Evolutionary conservation across 2,113 vertebrate species (phyloP), one percentile per base, ranked within the genome.

Genomic region (Oncorhynchus nerka): DNA sequence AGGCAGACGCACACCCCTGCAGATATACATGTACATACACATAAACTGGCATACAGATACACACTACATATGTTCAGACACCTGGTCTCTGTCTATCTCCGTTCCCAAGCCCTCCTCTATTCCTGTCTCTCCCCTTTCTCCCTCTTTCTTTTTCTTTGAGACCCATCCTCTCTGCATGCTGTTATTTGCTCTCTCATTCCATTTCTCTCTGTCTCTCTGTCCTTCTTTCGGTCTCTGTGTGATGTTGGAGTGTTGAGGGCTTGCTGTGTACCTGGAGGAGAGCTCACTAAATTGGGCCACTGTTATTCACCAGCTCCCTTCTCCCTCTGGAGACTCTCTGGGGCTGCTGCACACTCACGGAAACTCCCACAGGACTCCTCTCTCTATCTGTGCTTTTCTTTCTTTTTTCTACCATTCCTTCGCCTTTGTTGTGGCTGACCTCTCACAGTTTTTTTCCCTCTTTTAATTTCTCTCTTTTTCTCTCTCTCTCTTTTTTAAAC

Each of bases 201-300:
- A 45, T 70, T 26, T 78, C 62, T 66, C 24, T 30, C n/a, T 15
- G 15, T 32, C 71, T 34, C 30, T 71, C 62, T 68, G 3, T 66
- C 22, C 34, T 69, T 22, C 1, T 68, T 24, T 71, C 49, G 65
- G 45, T 57, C 30, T 75, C 62, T 81, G 48, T 85, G 70, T 83
- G 57, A 61, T n/a, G 34, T 49, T 71, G 66, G 64, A 67, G 75
- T 51, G n/a, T 57, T 59, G 77, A 74, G 76, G 70, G 79, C 76
- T 76, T 80, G 78, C 84, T 81, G 76, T 26, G 15, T 88, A 89
- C 83, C 84, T 88, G 87, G 72, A 88, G 88, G 79, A 91, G 78
- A 78, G 80, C 83, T 78, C 77, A 73, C 79, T 89, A 86, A 93
- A 93, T 86, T 93, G 92, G 93, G 93, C 84, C 92, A 93, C 73